Conservation (phyloP, 2,888 invertebrate genomes). For the Helicoverpa assulta region DNA sequence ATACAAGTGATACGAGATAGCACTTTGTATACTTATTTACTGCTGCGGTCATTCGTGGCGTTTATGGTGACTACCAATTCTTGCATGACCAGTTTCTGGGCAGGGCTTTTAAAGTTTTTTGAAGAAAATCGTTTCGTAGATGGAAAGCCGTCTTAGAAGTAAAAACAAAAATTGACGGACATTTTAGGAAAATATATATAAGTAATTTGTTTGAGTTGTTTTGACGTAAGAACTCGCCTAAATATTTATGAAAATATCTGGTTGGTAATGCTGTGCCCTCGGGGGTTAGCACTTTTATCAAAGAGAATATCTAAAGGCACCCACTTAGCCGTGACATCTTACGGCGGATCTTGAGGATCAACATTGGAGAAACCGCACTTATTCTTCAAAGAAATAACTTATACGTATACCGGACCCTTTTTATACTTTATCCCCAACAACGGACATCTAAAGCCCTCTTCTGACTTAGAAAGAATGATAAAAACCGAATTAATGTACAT, state of each 20-base stretch:
- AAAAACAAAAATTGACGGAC: too few species aligned
- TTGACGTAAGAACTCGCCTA: background rate
- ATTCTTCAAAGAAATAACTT: background rate
- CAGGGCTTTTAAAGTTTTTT: background rate
- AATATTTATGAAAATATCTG: background rate
- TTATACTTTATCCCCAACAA: background rate
- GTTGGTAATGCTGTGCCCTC: background rate
- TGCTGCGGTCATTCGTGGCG: constrained; percentile 31
- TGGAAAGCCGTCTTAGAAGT: too few species aligned
- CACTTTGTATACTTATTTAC: constrained; percentile 34
- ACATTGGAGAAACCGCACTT: background rate
- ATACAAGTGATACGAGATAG: constrained; percentile 59
- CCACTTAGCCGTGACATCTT: constrained; percentile 8
- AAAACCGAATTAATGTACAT: constrained; percentile 4
- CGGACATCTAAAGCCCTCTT: background rate
- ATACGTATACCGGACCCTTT: too few species aligned
- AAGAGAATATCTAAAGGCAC: constrained; percentile 1
- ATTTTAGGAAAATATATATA: too few species aligned
- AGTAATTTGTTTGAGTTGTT: background rate
- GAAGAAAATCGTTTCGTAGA: too few species aligned
- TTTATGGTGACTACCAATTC: constrained; percentile 1
- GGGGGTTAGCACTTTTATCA: constrained; percentile 1
- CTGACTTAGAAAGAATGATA: constrained; percentile 1
- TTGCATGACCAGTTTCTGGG: background rate
- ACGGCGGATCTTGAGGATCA: background rate